phyloP scores from a whole-genome alignment of 2,113 vertebrate species.

The Barnardius zonarius region DNA sequence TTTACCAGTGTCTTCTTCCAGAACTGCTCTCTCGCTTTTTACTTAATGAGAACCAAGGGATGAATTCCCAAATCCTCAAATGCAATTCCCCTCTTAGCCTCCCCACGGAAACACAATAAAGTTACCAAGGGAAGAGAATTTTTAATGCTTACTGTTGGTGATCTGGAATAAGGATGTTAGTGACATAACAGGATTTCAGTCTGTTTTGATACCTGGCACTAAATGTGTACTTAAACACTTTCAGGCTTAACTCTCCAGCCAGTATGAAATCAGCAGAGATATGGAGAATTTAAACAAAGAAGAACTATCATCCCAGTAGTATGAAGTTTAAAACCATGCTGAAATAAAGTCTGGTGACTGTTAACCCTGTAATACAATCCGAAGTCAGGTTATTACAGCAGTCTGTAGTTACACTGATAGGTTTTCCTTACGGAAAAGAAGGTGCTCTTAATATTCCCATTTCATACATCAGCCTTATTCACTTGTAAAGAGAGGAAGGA shows the following conservation, averaged over 20 bases:
- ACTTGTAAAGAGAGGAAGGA: conserved; percentile 52
- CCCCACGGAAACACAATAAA: background rate
- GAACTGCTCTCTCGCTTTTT: background rate
- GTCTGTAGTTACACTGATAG: background rate
- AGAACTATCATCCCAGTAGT: background rate
- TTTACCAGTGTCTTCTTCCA: background rate
- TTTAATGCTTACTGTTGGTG: background rate
- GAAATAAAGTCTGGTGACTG: background rate
- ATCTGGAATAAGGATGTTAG: background rate
- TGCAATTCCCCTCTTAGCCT: background rate
- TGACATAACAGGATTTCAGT: background rate
- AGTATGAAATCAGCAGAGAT: background rate
- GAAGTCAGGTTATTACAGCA: background rate
- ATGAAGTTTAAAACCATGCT: background rate
- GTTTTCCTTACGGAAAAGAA: background rate
- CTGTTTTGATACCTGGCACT: background rate
- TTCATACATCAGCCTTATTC: conserved; percentile 34
- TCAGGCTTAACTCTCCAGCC: background rate
- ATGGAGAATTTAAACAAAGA: background rate
- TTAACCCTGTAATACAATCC: background rate
- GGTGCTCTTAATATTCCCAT: background rate
- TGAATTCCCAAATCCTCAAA: background rate
- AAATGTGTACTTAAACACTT: background rate
- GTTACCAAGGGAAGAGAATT: background rate
- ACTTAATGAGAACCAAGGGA: background rate